These are phyloP conservation scores for Caenorhabditis drosophilae DNA, from an alignment of 2,888 invertebrate genomes.

Conservation along the genomic window DNA sequence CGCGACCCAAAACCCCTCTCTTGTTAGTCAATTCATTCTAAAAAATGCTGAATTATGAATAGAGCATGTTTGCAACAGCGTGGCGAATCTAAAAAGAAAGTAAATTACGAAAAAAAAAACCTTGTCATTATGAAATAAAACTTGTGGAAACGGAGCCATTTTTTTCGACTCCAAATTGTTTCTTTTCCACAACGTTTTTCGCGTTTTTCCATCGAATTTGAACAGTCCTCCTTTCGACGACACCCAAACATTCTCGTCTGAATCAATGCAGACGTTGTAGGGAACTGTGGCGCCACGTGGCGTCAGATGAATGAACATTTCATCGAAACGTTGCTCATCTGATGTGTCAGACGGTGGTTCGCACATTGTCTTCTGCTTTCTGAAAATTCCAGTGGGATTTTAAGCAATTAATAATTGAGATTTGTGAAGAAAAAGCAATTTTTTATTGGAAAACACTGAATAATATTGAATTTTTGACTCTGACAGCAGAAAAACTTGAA, in stretches of 20 bases:
- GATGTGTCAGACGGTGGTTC: conserved; percentile 63
- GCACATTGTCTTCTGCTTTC: conserved; percentile 47
- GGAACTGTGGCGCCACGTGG: conserved; percentile 60
- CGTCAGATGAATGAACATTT: conserved; percentile 66
- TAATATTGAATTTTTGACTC: background rate
- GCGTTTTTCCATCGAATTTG: conserved; percentile 55
- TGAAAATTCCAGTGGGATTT: conserved; percentile 2
- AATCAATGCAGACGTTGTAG: conserved; percentile 58
- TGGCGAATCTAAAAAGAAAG: background rate
- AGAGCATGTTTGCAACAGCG: no score
- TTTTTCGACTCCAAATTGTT: conserved; percentile 63
- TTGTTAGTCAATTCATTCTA: no score
- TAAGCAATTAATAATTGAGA: background rate
- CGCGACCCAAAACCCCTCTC: no score
- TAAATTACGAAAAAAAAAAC: conserved; percentile 21
- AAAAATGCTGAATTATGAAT: no score
- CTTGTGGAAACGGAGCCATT: conserved; percentile 65
- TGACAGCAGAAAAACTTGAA: no score
- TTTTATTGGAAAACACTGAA: background rate
- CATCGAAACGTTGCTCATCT: conserved; percentile 65
- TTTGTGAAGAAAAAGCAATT: background rate
- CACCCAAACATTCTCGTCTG: conserved; percentile 49
- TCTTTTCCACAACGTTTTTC: conserved; percentile 43
- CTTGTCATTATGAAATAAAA: conserved; percentile 55
- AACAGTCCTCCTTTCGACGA: conserved; percentile 39